Conservation (phyloP, 2,797 vertebrate genomes). For the Coregonus suidteri region DNA sequence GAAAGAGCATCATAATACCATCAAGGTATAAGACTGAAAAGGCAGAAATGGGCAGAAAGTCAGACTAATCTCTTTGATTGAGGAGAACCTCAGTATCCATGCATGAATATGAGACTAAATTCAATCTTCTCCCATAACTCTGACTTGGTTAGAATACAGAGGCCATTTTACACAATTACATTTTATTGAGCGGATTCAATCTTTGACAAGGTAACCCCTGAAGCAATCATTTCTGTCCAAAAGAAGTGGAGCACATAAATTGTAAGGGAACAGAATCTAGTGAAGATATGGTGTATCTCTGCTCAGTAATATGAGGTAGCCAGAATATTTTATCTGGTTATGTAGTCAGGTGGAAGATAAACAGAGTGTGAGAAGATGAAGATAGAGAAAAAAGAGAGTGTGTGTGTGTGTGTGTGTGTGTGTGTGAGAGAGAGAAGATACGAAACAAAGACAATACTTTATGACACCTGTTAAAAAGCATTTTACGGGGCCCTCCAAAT, state of each 20-base stretch:
- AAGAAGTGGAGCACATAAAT: slow-evolving; percentile 8
- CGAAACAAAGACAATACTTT: slow-evolving; percentile 26
- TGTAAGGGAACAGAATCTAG: not conserved
- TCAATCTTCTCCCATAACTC: slow-evolving; percentile 56
- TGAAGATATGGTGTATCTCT: not conserved
- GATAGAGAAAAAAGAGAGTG: not conserved
- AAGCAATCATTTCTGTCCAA: slow-evolving; percentile 11
- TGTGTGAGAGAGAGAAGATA: not conserved
- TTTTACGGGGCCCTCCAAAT: slow-evolving; percentile 20
- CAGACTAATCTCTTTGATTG: slow-evolving; percentile 40
- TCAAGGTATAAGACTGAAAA: not conserved
- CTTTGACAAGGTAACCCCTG: slow-evolving; percentile 16
- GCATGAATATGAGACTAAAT: slow-evolving; percentile 50
- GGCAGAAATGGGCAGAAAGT: not conserved
- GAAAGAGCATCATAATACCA: slow-evolving; percentile 52
- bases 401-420: too few species aligned
- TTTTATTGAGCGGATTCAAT: slow-evolving; percentile 25
- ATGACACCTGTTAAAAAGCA: slow-evolving; percentile 66
- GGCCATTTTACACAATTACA: not conserved
- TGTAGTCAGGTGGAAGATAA: not conserved
- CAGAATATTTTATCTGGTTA: not conserved
- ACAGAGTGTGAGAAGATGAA: slow-evolving; percentile 8
- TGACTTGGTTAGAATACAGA: not conserved
- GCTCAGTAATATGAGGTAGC: not conserved
- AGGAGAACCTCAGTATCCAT: not conserved